A percentile compares a stretch with the other conserved stretches of the same genome.
phyloP scores from a whole-genome alignment of 64 coral and sea anemone genomes.

The Hydrozoanthus tunicans region DNA sequence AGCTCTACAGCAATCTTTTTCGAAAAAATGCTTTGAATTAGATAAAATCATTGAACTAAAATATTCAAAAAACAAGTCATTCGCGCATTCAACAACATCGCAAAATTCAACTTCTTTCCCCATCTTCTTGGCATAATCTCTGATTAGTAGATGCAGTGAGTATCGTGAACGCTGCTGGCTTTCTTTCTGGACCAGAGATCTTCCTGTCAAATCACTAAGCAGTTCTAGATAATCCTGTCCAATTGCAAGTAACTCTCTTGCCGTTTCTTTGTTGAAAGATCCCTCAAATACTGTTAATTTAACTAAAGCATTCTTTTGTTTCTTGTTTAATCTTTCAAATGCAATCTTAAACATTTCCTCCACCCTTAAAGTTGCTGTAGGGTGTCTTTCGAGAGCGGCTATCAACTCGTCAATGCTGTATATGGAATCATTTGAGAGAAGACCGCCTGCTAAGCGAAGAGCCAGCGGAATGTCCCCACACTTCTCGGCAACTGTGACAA shows the following conservation, averaged over 20 bases:
- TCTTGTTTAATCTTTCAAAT: constrained; percentile 40
- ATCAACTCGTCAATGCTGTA: constrained; percentile 44
- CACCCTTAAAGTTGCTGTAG: constrained; percentile 27
- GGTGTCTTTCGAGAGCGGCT: background rate
- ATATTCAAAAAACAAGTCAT: constrained; percentile 37
- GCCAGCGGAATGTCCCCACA: constrained; percentile 53
- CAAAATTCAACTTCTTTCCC: background rate
- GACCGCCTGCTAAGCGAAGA: constrained; percentile 39
- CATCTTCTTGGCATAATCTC: constrained; percentile 34
- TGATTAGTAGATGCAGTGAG: constrained; percentile 52
- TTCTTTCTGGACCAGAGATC: constrained; percentile 35
- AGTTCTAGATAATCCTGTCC: background rate
- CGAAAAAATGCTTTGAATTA: constrained; percentile 23
- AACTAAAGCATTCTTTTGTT: constrained; percentile 22
- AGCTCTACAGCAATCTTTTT: constrained; percentile 38
- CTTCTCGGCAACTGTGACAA: background rate
- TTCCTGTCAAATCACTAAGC: constrained; percentile 45
- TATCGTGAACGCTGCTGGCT: background rate
- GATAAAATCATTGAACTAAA: constrained; percentile 27
- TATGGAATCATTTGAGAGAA: constrained; percentile 38
- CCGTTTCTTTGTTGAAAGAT: constrained; percentile 45
- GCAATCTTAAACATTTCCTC: constrained; percentile 47
- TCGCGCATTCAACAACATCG: background rate
- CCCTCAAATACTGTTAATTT: constrained; percentile 49
- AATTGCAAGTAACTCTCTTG: background rate